Evolutionary conservation across 2,113 vertebrate genomes (phyloP), one percentile per base, ranked within the genome.

Genomic region (Bostrychus sinensis): DNA sequence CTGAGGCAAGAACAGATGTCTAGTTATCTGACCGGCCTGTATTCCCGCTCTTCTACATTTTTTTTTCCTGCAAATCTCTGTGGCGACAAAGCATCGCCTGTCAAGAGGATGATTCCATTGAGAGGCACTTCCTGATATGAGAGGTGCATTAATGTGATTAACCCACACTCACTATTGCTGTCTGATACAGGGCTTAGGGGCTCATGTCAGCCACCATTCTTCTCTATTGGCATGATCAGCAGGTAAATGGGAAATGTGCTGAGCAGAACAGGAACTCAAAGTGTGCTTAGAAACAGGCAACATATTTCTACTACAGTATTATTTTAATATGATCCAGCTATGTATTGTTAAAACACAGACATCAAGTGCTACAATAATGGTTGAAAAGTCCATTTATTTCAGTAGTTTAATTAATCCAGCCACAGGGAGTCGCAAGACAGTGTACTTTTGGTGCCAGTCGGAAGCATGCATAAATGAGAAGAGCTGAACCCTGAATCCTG

Each of bases 141-240:
- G 76, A 77, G 73, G 80, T 78, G 81, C 81, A 83, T 87, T 89
- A 81, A 86, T 65, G 84, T 77, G 72, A 89, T 87, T 86, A 89
- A 83, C 81, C 76, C 86, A 83, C 84, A 72, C 71, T 85, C 72
- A 30, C 74, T 77, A 70, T 70, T 78, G 74, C 73, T 6, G 70
- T 78, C 76, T 76, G 58, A 86, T 78, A 55, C 68, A 56, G 63
- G 48, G 70, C 81, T 79, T 73, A 72, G 61, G 65, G 75, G 60
- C 72, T 78, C 63, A 25, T 70, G 67, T 78, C 79, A 56, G 62
- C 39, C 61, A 34, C 55, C 25, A 70, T 79, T 80, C 72, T 70
- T 74, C 64, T 70, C 51, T 69, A 63, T 43, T 78, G 77, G 81
- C 53, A 22, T 67, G 70, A 84, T 68, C 78, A 73, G 78, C 65